Percentiles rank a stretch among this genome's conserved stretches.
These are phyloP conservation scores for Glossosoma conforme DNA, from an alignment of 1,140 invertebrate species.

Conservation along the genomic window DNA sequence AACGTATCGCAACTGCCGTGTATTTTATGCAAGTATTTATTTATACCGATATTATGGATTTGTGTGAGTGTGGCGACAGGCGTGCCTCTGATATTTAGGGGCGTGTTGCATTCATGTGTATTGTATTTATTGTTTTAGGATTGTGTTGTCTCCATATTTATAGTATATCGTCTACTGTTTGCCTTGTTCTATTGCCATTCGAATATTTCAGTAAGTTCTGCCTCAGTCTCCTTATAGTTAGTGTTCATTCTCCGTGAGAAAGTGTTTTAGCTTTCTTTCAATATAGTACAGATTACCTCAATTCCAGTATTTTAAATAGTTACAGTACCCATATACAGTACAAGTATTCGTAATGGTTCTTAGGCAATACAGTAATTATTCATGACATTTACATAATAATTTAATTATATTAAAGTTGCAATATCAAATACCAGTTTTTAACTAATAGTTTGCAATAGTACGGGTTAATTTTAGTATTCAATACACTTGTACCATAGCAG, in stretches of 20 bases:
- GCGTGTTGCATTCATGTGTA: conserved; percentile 52
- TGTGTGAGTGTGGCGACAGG: conserved; percentile 50
- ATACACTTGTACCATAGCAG: conserved; percentile 11
- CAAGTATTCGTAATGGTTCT: conserved; percentile 14
- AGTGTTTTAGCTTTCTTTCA: conserved; percentile 24
- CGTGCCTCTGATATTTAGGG: conserved; percentile 54
- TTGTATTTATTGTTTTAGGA: conserved; percentile 47
- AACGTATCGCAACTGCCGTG: conserved; percentile 13
- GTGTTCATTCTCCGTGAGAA: conserved; percentile 6
- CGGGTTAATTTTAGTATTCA: conserved; percentile 25
- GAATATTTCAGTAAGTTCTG: conserved; percentile 1
- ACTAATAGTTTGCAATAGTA: conserved; percentile 29
- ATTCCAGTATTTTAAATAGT: conserved; percentile 20
- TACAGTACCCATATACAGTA: conserved; percentile 31
- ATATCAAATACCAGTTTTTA: conserved; percentile 30
- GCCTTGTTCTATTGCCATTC: conserved; percentile 18
- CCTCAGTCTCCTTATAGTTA: conserved; percentile 4
- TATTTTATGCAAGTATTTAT: conserved; percentile 9
- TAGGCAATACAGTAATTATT: conserved; percentile 30
- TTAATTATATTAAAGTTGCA: conserved; percentile 31
- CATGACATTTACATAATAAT: conserved; percentile 32
- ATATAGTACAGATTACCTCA: conserved; percentile 14
- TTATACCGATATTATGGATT: conserved; percentile 9
- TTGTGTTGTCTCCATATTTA: conserved; percentile 30
- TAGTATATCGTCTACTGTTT: conserved; percentile 21